Base-by-base conservation (phyloP, 2,113 vertebrate species). In the Solea senegalensis region DNA sequence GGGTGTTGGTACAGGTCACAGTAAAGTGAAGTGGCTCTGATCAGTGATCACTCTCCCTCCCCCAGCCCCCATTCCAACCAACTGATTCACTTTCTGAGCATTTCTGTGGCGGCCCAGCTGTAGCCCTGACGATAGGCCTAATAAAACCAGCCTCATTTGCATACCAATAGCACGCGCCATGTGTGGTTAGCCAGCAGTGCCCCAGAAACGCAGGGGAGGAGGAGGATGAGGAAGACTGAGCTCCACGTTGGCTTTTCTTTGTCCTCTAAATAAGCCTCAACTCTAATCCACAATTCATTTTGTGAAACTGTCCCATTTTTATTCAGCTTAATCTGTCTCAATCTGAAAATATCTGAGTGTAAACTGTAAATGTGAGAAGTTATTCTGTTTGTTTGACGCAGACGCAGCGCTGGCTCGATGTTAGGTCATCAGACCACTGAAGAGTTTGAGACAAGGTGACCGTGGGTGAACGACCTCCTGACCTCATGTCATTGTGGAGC, bases 101-200 rank as follows among this genome's bases (percentile, higher is more conserved):
- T 94, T 92, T 94, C 93, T 94, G 83, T 75, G 88, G 67, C 27
- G 72, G 88, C 73, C 89, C 91, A 93, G 93, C 92, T 93, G 93
- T 93, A 92, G 90, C 89, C 93, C 91, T 92, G 94, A 94, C 91
- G 91, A 94, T 93, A 88, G 82, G 85, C 86, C 90, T 90, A 90
- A 92, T 93, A 91, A 91, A 93, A 83, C 86, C 83, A 79, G 67
- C 4, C 2, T 77, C 65, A 94, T 94, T 94, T 92, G 90, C 94
- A 94, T 94, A 76, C 92, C 88, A 93, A 94, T 92, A 74, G 88
- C 79, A 58, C 73, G 85, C 90, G 46, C 92, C 89, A 92, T 94
- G 91, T 93, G 90, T 92, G 92, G 89, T 85, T 85, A 83, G 83
- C 86, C 63, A 72, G 76, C 40, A 80, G 82, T 77, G 84, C 81